A percentile compares a stretch with the other conserved stretches of the same genome.
phyloP scores from a whole-genome alignment of 1,140 invertebrate species.

The Cydia fagiglandana region DNA sequence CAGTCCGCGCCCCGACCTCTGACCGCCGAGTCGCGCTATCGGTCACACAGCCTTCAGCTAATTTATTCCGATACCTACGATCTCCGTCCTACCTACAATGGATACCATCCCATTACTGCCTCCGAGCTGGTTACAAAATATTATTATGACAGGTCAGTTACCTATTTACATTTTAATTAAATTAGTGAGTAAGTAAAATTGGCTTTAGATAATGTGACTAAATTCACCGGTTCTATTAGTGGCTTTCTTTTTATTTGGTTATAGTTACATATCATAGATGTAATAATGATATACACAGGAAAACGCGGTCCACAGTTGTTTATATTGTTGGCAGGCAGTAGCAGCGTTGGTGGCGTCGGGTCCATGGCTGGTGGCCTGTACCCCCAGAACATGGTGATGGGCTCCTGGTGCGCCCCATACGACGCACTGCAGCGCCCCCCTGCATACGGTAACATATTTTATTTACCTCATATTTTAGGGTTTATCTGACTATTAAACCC shows the following conservation, averaged over 20 bases:
- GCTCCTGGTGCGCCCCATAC: conserved; percentile 87
- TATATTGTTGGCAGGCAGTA: neutral
- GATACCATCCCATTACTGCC: conserved; percentile 47
- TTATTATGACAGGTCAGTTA: conserved; percentile 58
- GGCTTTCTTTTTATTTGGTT: neutral
- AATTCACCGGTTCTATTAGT: too few relatives aligned
- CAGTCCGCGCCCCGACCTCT: conserved; percentile 67
- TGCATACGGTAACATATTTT: conserved; percentile 82
- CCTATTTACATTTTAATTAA: conserved; percentile 4
- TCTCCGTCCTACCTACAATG: conserved; percentile 39
- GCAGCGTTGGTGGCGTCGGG: conserved; percentile 53
- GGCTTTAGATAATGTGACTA: too few relatives aligned
- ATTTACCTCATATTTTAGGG: conserved; percentile 19
- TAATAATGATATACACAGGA: neutral
- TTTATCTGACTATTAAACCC: neutral
- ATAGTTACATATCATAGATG: neutral
- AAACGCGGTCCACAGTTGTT: neutral
- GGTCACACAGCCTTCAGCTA: conserved; percentile 28
- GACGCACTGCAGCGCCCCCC: conserved; percentile 88
- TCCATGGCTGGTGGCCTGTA: conserved; percentile 63
- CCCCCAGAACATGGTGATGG: conserved; percentile 82
- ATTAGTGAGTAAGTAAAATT: neutral
- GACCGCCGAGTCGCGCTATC: conserved; percentile 54
- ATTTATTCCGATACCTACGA: conserved; percentile 2
- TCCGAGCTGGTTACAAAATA: conserved; percentile 54